Base-by-base conservation (phyloP, 1,140 invertebrate genomes). In the Aricia agestis region DNA sequence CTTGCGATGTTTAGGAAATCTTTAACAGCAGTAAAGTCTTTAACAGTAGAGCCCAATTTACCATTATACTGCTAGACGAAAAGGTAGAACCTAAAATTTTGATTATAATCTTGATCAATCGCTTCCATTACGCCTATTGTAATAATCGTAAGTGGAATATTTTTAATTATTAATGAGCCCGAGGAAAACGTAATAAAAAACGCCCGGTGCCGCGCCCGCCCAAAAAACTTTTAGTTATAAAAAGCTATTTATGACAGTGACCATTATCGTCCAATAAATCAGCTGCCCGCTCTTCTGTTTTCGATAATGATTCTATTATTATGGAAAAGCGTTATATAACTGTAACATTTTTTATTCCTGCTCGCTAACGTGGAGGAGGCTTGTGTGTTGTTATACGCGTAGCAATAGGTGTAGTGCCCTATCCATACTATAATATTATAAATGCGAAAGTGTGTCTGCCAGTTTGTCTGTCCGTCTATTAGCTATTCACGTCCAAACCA, bases 271-370 rank as follows among this genome's bases (percentile, higher is more conserved):
- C 83, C 78, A 90, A 91, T 91, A 91, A 91, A 91, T 91, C 89
- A 91, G 89, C 89, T 91, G 87, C 83, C 87, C 87, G 84, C 86
- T 91, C 87, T 91, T 89, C 89, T 91, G 89, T 90, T 91, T 91
- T 91, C 87, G 82, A 90, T 90, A 90, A 91, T 91, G 89, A 91
- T 91, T 91, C 87, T 91, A 91, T 91, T 91, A 91, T 91, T 90
- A 91, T 91, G 87, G 89, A 87, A 91, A 91, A 90, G 86, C 87
- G 87, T 90, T 91, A 86, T 90, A 83, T 91, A 91, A 90, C 89
- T 91, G 89, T 88, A 89, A 85, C 85, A 84, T 89, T 91, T 90
- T 89, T 90, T 90, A 74, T 68, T 72, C 69, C 59, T n/a, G 59
- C 71, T 15, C 67, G 36, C 1, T 63, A 66, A 45, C 78, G 78